Evolutionary conservation across 2,113 vertebrate species (phyloP), one percentile per base, ranked within the genome.

Genomic region (Poecile atricapillus): DNA sequence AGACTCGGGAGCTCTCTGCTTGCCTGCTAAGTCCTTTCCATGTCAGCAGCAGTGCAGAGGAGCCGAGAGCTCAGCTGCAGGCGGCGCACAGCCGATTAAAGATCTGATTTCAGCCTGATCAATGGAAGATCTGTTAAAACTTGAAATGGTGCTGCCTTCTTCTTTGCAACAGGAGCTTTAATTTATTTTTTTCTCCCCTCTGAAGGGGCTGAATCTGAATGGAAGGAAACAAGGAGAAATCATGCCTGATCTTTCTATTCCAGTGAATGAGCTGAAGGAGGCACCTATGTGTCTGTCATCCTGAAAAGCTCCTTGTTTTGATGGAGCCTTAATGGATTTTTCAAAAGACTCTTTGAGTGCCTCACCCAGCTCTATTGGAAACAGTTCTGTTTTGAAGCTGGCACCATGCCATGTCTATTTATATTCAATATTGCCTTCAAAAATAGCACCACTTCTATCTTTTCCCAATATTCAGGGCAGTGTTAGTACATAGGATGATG

Each of bases 291-390:
- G 75, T 70, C 64, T 93, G 60, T 91, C 87, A 78, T 74, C 73
- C 49, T 95, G 75, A 89, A 96, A 94, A 93, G 78, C 87, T 95
- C 87, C 82, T 96, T 96, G 95, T 97, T 96, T 94, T 86, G 87
- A 86, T 96, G 96, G 92, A 87, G 73, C 64, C 84, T 73, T 94
- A 93, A 94, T 84, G 76, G 75, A 69, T 90, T 96, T 97, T 94
- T 93, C 87, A 81, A 90, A 94, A 91, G 92, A 53, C 37, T 86
- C 81, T 93, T 83, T 88, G 92, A 96, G 76, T 81, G 73, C 87
- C 64, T 93, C 1, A 0, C 73, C 78, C 83, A 68, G 86, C 83
- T 78, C 41, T 46, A 68, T 22, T 81, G 68, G 71, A 96, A 87
- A 71, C 52, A 47, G 92, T 90, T 73, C 64, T 90, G 74, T 93